phyloP scores from a whole-genome alignment of 1,140 invertebrate genomes.

The Drosophila funebris region DNA sequence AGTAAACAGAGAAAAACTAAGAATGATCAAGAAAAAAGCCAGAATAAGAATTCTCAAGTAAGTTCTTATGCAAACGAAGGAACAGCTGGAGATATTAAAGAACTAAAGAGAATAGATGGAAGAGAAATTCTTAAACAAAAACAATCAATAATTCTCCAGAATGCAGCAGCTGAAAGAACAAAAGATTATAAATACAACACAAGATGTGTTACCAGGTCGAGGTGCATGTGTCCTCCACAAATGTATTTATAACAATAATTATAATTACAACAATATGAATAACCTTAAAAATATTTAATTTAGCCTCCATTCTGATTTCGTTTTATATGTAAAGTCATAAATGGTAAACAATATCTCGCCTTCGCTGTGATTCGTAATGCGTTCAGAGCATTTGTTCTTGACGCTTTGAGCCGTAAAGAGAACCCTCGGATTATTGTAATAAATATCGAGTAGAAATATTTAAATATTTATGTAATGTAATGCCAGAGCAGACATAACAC shows the following conservation, averaged over 20 bases:
- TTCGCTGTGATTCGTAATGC: conserved; percentile 11
- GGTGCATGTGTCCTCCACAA: not conserved
- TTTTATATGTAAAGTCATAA: conserved; percentile 1
- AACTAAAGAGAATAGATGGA: too few relatives aligned
- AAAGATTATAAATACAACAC: not conserved
- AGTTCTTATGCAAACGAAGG: too few relatives aligned
- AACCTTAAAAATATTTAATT: conserved; percentile 18
- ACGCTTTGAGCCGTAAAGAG: conserved; percentile 44
- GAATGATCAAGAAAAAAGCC: too few relatives aligned
- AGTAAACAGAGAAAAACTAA: too few relatives aligned
- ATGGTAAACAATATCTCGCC: conserved; percentile 15
- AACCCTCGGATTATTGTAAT: conserved; percentile 29
- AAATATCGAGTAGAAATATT: conserved; percentile 31
- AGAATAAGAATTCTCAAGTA: too few relatives aligned
- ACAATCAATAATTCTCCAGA: too few relatives aligned
- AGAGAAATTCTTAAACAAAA: too few relatives aligned
- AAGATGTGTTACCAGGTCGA: not conserved
- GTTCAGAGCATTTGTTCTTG: conserved; percentile 33
- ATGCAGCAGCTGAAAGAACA: not conserved
- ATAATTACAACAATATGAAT: not conserved
- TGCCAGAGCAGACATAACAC: conserved; percentile 10
- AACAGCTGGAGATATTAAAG: too few relatives aligned
- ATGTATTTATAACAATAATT: not conserved
- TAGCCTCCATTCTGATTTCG: not conserved
- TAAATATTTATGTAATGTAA: conserved; percentile 63